These are phyloP conservation scores for Myiopsitta monachus DNA, from an alignment of 2,113 vertebrate genomes.

Conservation along the genomic window DNA sequence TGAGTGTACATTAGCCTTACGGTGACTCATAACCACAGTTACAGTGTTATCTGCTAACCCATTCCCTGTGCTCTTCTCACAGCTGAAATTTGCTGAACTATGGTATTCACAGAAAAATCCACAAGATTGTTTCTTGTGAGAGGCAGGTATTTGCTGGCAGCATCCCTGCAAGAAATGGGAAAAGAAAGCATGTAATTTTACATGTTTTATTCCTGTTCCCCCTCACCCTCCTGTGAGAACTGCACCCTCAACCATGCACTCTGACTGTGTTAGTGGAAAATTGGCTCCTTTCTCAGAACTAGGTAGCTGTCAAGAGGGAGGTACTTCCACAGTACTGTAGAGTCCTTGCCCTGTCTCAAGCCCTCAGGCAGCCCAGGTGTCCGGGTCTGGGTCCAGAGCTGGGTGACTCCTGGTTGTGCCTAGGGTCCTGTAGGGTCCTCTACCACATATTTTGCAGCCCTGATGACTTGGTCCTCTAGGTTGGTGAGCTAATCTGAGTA, in stretches of 20 bases:
- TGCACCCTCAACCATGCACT: accelerated
- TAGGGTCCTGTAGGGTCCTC: background rate
- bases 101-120: background rate
- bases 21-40: background rate
- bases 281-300: background rate
- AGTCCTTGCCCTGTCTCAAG: background rate
- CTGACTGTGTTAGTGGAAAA: accelerated
- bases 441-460: background rate
- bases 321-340: background rate
- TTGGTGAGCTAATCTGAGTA: background rate
- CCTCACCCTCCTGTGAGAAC: background rate
- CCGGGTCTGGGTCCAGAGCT: background rate
- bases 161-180: background rate
- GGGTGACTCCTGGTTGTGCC: background rate
- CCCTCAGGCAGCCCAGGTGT: background rate
- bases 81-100: background rate
- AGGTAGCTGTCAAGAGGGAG: background rate
- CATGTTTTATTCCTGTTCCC: background rate
- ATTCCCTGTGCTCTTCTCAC: background rate
- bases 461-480: background rate
- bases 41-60: background rate
- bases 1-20: accelerated
- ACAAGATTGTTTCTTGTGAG: background rate
- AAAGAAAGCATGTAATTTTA: background rate
- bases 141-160: background rate